A percentile compares a stretch with the other conserved stretches of the same genome.
These are phyloP conservation scores for Amyelois transitella DNA, from an alignment of 1,140 invertebrate genomes.

Conservation along the genomic window DNA sequence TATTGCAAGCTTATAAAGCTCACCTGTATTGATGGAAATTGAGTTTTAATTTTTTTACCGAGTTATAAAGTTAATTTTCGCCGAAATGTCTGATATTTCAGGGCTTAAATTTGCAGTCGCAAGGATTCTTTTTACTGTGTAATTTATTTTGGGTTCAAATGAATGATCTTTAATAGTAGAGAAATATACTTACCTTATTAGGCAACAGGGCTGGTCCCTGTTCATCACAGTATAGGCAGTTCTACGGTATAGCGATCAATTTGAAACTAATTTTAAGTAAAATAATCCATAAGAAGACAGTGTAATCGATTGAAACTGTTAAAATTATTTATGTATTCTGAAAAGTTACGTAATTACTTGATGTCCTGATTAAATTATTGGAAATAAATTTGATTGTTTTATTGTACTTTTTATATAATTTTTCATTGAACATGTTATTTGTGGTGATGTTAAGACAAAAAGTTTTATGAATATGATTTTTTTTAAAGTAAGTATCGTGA, in stretches of 20 bases:
- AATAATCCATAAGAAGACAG: conserved; percentile 30
- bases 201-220: conserved; percentile 57
- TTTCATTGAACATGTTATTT: neutral
- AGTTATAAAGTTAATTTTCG: neutral
- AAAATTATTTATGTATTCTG: conserved; percentile 68
- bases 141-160: neutral
- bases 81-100: neutral
- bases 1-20: neutral
- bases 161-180: conserved; percentile 3
- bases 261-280: conserved; percentile 33
- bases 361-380: conserved; percentile 70
- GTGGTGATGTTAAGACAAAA: no score
- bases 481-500: no score
- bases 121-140: neutral
- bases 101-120: neutral
- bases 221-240: conserved; percentile 36
- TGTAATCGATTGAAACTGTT: conserved; percentile 65
- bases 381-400: conserved; percentile 33
- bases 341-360: conserved; percentile 63
- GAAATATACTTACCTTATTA: conserved; percentile 11
- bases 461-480: no score
- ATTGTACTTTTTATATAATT: conserved; percentile 9
- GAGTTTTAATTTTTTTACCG: neutral
- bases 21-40: neutral
- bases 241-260: conserved; percentile 22